Base-by-base conservation (phyloP, 2,113 vertebrate species). In the Cardinalis cardinalis region DNA sequence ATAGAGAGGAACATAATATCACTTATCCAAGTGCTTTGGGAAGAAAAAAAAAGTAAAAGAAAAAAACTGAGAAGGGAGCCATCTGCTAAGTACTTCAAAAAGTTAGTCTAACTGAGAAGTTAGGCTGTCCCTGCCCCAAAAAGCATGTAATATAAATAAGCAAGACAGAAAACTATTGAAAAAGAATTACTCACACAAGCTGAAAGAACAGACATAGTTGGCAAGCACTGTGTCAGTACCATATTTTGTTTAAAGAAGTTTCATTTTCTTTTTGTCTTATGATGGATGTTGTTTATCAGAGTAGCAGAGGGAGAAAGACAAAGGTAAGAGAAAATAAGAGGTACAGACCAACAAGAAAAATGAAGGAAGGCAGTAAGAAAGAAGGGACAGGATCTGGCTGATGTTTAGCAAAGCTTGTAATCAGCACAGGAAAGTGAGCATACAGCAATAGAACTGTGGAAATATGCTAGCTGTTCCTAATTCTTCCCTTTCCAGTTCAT, bases 21-120 rank as follows among this genome's bases (percentile, higher is more conserved):
- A 89, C 87, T 92, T 89, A 76, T 23, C 21, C 63, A 92, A 95
- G 73, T 86, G 79, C 56, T 69, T 66, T 63, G 23, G 34, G 40
- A 52, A 59, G 10, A 29, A 79, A 55, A 88, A 41, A 65, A 23
- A 29, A 56, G 9, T 36, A 10, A 51, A 64, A 69, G 34, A 48
- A 41, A 48, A 32, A 21, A 84, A 44, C 74, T 79, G 93, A 95
- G 92, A 94, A 95, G 23, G 49, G 3, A 93, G 38, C 90, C 93
- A 95, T 94, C 92, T 96, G 94, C 83, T 92, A 86, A 89, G 52
- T 80, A 81, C 44, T 93, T 89, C 52, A 86, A 34, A 90, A 95
- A 84, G 64, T 92, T 94, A 83, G 66, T 94, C 40, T 78, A 61
- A 84, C 82, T 58, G 72, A 92, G 61, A 91, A 91, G 76, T 90